Percentiles rank a stretch among this genome's conserved stretches.
These are phyloP conservation scores for Ischnus inquisitorius DNA, from an alignment of 2,888 invertebrate genomes.

Conservation along the genomic window DNA sequence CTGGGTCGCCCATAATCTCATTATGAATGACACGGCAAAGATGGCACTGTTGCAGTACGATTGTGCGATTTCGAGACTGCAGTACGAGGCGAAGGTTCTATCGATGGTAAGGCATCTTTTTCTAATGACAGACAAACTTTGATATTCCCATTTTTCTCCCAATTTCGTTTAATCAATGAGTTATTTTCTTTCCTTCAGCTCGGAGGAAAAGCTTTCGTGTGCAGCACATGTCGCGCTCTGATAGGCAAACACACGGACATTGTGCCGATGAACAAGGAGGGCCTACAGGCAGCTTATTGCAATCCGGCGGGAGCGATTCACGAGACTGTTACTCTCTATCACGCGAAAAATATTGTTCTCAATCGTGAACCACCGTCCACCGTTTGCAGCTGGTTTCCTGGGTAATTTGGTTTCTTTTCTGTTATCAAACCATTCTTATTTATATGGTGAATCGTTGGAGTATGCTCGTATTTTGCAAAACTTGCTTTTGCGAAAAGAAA, in stretches of 20 bases:
- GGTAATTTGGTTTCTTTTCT: conserved; percentile 85
- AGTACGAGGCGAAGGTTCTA: conserved; percentile 87
- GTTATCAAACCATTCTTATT: conserved; percentile 11
- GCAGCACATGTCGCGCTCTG: conserved; percentile 85
- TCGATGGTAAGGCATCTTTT: conserved; percentile 82
- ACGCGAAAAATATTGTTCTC: conserved; percentile 86
- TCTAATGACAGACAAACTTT: background rate
- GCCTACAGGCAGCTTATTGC: conserved; percentile 93
- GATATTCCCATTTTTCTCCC: background rate
- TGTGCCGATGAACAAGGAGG: conserved; percentile 93
- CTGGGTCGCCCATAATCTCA: conserved; percentile 93
- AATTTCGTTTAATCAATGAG: background rate
- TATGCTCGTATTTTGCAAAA: too few relatives aligned
- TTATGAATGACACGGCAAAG: conserved; percentile 89
- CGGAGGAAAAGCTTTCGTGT: conserved; percentile 84
- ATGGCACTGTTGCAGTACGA: conserved; percentile 89
- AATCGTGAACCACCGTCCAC: conserved; percentile 87
- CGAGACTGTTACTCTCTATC: conserved; percentile 91
- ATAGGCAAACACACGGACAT: conserved; percentile 90
- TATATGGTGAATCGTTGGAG: background rate
- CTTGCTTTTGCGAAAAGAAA: too few relatives aligned
- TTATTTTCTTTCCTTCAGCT: conserved; percentile 49
- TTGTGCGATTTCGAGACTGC: conserved; percentile 89
- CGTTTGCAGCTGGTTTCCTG: conserved; percentile 95
- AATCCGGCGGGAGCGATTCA: conserved; percentile 93